Base-by-base conservation (phyloP, 2,888 invertebrate species). In the Brachypalpus laphriformis region DNA sequence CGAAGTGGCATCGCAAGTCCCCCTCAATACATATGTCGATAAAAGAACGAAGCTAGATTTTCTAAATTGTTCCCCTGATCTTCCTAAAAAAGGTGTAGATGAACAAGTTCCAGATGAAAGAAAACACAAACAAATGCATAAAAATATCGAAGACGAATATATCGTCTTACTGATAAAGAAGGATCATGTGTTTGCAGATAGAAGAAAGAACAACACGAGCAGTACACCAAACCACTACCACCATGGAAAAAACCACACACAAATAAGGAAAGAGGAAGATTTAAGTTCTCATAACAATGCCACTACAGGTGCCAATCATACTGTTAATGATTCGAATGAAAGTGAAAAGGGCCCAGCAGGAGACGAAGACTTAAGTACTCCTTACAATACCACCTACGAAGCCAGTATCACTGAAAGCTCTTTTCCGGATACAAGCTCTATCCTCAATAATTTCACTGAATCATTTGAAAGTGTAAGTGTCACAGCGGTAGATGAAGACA, bases 121-220 rank as follows among this genome's bases (percentile, higher is more conserved):
- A 22, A 25, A n/a, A n/a, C n/a, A n/a, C 14, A 14, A 18, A 11
- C 2, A 37, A 9, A 37, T 8, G 0, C 8, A 54, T 6, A 49
- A 34, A 8, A 45, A 37, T 14, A 25, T 37, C 0, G 14, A 25
- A 28, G 74, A 77, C 16, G 65, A 77, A 2, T 77, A 77, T 9
- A 8, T 82, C 37, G 54, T 82, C 6, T 11, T 82, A 0, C 7
- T 82, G 1, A 45, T 82, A 0, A 82, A 71, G 28, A 82, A 25
- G 14, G 49, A 65, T 54, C 59, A 51, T 0, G 7, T 81, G 3
- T 6, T 75, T 0, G 47, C 40, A 0, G 18, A 0, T 25, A 34
- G 28, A n/a, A 14, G 8, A 47, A 28, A 61, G 1, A 59, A 9
- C 0, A 34, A 25, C 7, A 34, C 54, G 9, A 42, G 6, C 7